phyloP scores from a whole-genome alignment of 2,797 vertebrate species.

The Ptychobarbus kaznakovi region DNA sequence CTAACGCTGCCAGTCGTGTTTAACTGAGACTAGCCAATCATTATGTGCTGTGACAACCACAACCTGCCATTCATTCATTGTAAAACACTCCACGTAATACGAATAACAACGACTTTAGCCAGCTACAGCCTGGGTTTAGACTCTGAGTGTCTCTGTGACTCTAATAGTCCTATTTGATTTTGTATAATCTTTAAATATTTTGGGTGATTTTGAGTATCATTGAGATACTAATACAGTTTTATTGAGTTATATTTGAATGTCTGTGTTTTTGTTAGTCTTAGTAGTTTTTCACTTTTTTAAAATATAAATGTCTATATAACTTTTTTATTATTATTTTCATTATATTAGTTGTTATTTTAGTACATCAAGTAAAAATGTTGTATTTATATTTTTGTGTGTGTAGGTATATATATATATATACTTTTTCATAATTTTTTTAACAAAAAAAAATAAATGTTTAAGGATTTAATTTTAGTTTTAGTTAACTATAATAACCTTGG shows the following conservation, averaged over 20 bases:
- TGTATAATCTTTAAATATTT: background rate
- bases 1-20: slow-evolving; percentile 16
- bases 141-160: background rate
- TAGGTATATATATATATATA: too few species aligned
- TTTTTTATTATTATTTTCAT: too few species aligned
- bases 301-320: too few species aligned
- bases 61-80: slow-evolving; percentile 2
- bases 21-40: slow-evolving; percentile 1
- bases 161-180: background rate
- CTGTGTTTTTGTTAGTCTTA: background rate
- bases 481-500: too few species aligned
- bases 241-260: too few species aligned
- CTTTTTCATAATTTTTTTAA: too few species aligned
- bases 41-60: slow-evolving; percentile 17
- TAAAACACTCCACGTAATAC: background rate
- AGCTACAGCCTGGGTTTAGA: background rate
- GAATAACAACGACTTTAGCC: background rate
- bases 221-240: too few species aligned
- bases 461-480: too few species aligned
- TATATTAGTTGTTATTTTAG: too few species aligned
- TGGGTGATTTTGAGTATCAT: background rate
- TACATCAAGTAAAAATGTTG: too few species aligned
- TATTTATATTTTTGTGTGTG: too few species aligned
- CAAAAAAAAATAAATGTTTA: too few species aligned
- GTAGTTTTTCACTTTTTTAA: background rate